A percentile compares a stretch with the other conserved stretches of the same genome.
Conservation (phyloP, 2,797 vertebrate genomes). For the Phalanger gymnotis region DNA sequence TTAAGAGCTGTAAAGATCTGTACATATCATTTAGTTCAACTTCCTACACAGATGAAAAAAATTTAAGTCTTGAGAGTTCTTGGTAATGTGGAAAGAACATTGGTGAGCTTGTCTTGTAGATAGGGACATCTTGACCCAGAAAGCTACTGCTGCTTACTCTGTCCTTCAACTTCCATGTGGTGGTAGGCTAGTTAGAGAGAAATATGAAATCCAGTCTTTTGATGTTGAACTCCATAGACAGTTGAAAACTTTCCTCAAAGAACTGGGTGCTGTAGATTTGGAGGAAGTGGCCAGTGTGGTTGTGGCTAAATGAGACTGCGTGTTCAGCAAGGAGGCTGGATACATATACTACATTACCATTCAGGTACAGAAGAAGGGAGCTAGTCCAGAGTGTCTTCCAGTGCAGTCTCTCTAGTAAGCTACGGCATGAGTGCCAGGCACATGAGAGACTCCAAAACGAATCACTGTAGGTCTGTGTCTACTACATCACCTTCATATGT, state of each 20-base stretch:
- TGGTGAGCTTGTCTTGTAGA: background rate
- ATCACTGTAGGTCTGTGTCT: conserved; percentile 93
- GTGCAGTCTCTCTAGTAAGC: conserved; percentile 91
- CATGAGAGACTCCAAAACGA: conserved; percentile 90
- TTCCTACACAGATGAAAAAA: background rate
- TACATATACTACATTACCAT: conserved; percentile 97
- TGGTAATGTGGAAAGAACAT: background rate
- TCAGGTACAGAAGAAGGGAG: conserved; percentile 94
- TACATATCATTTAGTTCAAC: background rate
- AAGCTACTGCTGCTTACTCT: background rate
- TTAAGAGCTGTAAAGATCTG: background rate
- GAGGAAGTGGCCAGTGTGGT: conserved; percentile 94
- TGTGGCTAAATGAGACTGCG: conserved; percentile 92
- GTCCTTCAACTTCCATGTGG: background rate
- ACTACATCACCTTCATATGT: conserved; percentile 96
- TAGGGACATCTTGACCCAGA: background rate
- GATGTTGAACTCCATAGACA: conserved; percentile 93
- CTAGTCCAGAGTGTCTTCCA: conserved; percentile 90
- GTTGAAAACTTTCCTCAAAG: conserved; percentile 96
- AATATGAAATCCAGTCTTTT: conserved; percentile 95
- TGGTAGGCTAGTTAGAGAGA: conserved; percentile 91
- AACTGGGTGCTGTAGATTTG: conserved; percentile 90
- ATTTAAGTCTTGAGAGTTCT: background rate
- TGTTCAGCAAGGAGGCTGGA: conserved; percentile 97
- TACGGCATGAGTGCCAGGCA: conserved; percentile 93